Percentiles rank a stretch among this genome's conserved stretches.
Evolutionary conservation across 2,888 invertebrate genomes (phyloP).

Genomic region (Capitulum mitella): DNA sequence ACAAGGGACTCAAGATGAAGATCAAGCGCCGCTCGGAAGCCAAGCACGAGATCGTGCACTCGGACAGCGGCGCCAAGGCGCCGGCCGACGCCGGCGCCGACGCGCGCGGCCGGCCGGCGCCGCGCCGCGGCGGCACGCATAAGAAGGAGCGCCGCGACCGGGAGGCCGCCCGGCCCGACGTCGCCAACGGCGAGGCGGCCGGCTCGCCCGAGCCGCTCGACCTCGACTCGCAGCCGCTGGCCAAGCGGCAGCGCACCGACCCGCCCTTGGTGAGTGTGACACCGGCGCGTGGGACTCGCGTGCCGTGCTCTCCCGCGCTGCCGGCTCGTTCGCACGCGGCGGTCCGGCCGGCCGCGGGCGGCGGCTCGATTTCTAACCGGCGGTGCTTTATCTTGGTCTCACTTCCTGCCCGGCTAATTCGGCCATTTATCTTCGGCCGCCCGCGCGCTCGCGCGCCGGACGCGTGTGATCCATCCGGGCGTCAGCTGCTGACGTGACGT

Average conservation of each 20-base stretch:
- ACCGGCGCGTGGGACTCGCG: background rate
- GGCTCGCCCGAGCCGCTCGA: constrained; percentile 26
- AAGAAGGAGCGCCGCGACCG: background rate
- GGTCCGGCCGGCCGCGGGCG: too few species aligned
- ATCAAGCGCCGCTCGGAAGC: constrained; percentile 93
- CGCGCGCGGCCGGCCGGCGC: constrained; percentile 40
- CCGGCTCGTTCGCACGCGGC: too few species aligned
- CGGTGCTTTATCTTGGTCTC: too few species aligned
- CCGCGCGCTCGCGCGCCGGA: too few species aligned
- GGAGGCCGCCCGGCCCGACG: background rate
- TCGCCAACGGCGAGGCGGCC: background rate
- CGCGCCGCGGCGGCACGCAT: constrained; percentile 43
- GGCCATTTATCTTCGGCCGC: too few species aligned
- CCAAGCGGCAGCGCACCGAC: constrained; percentile 22
- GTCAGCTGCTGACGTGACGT: too few species aligned
- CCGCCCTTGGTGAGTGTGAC: too few species aligned
- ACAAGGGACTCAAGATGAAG: constrained; percentile 92
- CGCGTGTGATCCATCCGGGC: too few species aligned
- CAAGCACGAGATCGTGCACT: constrained; percentile 92
- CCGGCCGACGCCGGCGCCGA: constrained; percentile 28
- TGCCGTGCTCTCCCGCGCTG: background rate
- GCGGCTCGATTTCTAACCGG: too few species aligned
- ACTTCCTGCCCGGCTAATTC: too few species aligned
- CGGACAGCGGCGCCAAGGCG: constrained; percentile 55
- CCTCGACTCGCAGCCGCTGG: constrained; percentile 19